Conservation (phyloP, 2,888 invertebrate genomes). For the Eurytoma californica region DNA sequence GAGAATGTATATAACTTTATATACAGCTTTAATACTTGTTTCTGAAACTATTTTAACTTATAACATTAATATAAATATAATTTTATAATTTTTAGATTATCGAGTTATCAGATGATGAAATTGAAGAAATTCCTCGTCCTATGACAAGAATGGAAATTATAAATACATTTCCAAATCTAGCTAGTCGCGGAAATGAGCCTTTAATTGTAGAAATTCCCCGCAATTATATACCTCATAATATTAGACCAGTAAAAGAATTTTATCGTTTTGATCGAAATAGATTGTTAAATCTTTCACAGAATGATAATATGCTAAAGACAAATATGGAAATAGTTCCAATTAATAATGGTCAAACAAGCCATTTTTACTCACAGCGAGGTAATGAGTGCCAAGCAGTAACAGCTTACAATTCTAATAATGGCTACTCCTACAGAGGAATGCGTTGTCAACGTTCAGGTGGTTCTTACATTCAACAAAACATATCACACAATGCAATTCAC, state of each 20-base stretch:
- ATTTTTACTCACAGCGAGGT: conserved; percentile 47
- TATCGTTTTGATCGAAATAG: conserved; percentile 63
- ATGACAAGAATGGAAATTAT: conserved; percentile 70
- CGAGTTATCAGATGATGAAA: conserved; percentile 72
- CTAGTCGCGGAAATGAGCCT: conserved; percentile 58
- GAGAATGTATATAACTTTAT: neutral
- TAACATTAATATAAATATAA: neutral
- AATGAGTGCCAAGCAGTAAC: conserved; percentile 45
- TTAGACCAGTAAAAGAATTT: conserved; percentile 63
- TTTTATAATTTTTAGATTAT: conserved; percentile 63
- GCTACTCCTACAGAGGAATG: conserved; percentile 46
- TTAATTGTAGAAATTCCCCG: conserved; percentile 62
- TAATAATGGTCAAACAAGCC: conserved; percentile 22
- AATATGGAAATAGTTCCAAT: conserved; percentile 5
- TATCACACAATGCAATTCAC: conserved; percentile 52
- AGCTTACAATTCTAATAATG: conserved; percentile 46
- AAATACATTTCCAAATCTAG: conserved; percentile 70
- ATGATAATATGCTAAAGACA: conserved; percentile 21
- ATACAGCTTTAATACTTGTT: neutral
- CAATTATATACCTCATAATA: conserved; percentile 66
- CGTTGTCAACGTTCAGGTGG: conserved; percentile 39
- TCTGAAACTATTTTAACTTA: neutral
- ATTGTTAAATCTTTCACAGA: conserved; percentile 47
- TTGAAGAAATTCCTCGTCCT: conserved; percentile 67
- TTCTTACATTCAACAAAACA: conserved; percentile 52